A percentile compares a stretch with the other conserved stretches of the same genome.
These are phyloP conservation scores for Melangyna quadrimaculata DNA, from an alignment of 2,888 invertebrate species.

Conservation along the genomic window DNA sequence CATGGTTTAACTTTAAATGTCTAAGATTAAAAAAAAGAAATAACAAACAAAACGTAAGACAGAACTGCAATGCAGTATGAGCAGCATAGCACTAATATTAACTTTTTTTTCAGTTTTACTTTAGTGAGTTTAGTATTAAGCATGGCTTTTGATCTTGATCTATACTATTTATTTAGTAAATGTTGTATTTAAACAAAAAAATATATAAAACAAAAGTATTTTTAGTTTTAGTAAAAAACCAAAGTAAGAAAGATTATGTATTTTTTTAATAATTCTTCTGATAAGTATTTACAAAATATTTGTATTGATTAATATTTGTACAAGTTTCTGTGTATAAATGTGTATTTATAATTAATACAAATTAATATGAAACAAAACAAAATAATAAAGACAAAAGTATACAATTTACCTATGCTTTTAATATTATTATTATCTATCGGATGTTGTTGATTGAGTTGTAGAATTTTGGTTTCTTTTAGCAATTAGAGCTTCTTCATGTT, in stretches of 20 bases:
- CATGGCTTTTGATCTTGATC: conserved; percentile 50
- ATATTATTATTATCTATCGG: conserved; percentile 36
- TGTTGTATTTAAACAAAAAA: not conserved
- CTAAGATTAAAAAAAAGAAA: conserved; percentile 1
- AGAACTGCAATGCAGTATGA: conserved; percentile 9
- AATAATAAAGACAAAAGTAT: conserved; percentile 17
- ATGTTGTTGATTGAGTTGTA: conserved; percentile 53
- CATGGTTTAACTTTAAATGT: conserved; percentile 46
- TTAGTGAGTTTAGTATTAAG: conserved; percentile 16
- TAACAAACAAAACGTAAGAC: not conserved
- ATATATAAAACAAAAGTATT: conserved; percentile 21
- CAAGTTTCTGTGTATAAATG: conserved; percentile 41
- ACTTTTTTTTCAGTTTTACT: conserved; percentile 10
- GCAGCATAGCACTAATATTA: not conserved
- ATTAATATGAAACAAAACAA: not conserved
- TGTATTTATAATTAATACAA: conserved; percentile 24
- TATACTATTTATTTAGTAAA: conserved; percentile 19
- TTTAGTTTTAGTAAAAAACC: conserved; percentile 57
- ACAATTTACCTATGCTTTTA: conserved; percentile 34
- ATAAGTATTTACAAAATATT: conserved; percentile 49
- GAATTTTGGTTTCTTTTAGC: conserved; percentile 73
- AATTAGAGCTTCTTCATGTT: conserved; percentile 79
- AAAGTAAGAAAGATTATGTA: conserved; percentile 45
- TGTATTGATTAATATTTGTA: conserved; percentile 32
- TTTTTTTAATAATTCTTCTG: conserved; percentile 21